A percentile compares a stretch with the other conserved stretches of the same genome.
Conservation (phyloP, 1,140 invertebrate genomes). For the Acyrthosiphon pisum region DNA sequence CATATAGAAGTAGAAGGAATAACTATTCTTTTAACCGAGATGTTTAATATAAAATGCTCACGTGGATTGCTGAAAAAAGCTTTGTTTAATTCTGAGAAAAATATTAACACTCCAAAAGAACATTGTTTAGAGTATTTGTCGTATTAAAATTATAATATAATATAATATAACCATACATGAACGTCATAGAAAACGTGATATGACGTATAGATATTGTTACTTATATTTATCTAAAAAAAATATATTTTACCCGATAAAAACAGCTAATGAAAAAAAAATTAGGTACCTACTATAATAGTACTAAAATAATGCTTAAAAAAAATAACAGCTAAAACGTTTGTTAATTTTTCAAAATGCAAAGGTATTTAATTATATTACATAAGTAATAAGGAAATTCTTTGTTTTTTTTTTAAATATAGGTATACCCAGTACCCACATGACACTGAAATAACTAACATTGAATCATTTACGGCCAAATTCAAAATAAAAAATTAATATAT, state of each 20-base stretch:
- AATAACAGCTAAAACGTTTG: no score
- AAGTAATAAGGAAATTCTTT: no score
- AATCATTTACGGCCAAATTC: no score
- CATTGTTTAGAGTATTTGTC: not conserved
- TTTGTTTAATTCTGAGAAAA: not conserved
- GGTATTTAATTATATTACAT: no score
- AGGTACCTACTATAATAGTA: not conserved
- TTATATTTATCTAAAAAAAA: no score
- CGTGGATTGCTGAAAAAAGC: not conserved
- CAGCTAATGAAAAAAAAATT: not conserved
- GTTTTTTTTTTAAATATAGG: no score
- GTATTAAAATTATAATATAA: not conserved
- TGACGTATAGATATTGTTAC: no score
- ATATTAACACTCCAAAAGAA: not conserved
- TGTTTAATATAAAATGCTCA: not conserved
- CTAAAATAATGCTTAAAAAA: not conserved
- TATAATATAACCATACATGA: not conserved
- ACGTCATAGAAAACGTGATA: not conserved
- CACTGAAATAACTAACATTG: no score
- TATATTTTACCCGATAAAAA: no score
- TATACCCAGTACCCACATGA: no score
- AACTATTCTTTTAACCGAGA: not conserved
- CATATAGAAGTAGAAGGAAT: not conserved
- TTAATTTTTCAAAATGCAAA: no score
- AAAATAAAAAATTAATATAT: no score